phyloP scores from a whole-genome alignment of 2,888 invertebrate genomes.

The Disparrhopalites patrizii region DNA sequence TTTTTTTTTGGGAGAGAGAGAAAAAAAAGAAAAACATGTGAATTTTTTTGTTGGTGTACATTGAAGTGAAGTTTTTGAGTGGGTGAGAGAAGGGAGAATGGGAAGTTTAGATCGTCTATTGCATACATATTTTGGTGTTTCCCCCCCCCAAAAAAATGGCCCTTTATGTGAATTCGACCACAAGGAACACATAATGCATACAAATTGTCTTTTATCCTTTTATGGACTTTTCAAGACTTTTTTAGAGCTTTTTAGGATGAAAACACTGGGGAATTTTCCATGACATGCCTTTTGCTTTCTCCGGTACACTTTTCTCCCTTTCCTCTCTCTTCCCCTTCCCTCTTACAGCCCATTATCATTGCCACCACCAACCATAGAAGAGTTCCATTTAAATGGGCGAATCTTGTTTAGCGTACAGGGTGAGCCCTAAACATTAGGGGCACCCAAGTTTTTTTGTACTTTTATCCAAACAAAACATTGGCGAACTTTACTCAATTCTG shows the following conservation, averaged over 20 bases:
- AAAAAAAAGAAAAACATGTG: not conserved
- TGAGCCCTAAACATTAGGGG: too few relatives aligned
- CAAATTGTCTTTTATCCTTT: constrained; percentile 24
- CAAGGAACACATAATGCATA: constrained; percentile 21
- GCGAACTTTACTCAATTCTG: too few relatives aligned
- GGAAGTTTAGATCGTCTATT: not conserved
- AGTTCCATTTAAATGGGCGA: too few relatives aligned
- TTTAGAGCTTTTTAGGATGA: not conserved
- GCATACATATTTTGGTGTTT: not conserved
- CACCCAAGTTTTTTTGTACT: too few relatives aligned
- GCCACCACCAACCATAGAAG: too few relatives aligned
- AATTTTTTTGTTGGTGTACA: not conserved
- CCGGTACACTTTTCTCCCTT: not conserved
- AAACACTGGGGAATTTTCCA: not conserved
- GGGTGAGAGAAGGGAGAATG: not conserved
- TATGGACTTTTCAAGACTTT: constrained; percentile 23
- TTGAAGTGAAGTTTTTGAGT: not conserved
- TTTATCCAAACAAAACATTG: too few relatives aligned
- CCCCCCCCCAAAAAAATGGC: too few relatives aligned
- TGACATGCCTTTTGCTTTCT: not conserved
- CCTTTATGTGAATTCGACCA: constrained; percentile 5
- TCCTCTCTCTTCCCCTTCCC: not conserved
- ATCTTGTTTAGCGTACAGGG: too few relatives aligned
- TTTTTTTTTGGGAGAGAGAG: too few relatives aligned
- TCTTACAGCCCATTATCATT: too few relatives aligned